Evolutionary conservation across 2,888 invertebrate species (phyloP).

Genomic region (Hydrotaea diabolus): DNA sequence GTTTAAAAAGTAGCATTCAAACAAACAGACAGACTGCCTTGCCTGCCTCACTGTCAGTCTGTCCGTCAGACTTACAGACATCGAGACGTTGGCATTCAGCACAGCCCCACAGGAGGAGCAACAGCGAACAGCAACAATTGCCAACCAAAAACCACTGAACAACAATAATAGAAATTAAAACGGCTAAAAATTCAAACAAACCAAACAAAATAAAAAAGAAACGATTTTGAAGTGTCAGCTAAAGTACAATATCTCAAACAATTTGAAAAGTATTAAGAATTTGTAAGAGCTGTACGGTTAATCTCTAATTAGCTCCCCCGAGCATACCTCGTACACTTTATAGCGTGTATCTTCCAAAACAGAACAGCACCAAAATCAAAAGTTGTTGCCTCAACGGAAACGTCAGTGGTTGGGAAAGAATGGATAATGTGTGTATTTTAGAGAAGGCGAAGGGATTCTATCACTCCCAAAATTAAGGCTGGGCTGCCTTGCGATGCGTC

Average conservation of each 20-base stretch:
- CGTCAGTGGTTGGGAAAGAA: not conserved
- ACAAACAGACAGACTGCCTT: conserved; percentile 20
- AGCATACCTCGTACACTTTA: conserved; percentile 45
- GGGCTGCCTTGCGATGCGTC: too few species aligned
- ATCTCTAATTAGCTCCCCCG: conserved; percentile 80
- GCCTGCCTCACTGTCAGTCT: too few species aligned
- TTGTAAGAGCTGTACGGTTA: conserved; percentile 72
- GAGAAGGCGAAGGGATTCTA: too few species aligned
- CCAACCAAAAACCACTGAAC: conserved; percentile 1
- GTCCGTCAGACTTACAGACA: not conserved
- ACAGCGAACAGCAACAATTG: not conserved
- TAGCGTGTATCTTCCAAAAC: not conserved
- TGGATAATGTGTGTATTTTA: not conserved
- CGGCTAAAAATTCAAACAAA: conserved; percentile 5
- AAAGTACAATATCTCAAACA: conserved; percentile 1
- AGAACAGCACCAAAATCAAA: not conserved
- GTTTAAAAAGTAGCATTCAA: conserved; percentile 49
- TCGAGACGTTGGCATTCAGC: too few species aligned
- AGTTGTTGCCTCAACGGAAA: not conserved
- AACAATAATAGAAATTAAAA: conserved; percentile 21
- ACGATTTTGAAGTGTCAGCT: not conserved
- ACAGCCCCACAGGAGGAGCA: not conserved
- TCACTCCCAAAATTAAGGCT: too few species aligned
- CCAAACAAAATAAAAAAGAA: not conserved
- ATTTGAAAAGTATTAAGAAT: conserved; percentile 18